These are phyloP conservation scores for Glaucidium brasilianum DNA, from an alignment of 2,113 vertebrate species.

Conservation along the genomic window DNA sequence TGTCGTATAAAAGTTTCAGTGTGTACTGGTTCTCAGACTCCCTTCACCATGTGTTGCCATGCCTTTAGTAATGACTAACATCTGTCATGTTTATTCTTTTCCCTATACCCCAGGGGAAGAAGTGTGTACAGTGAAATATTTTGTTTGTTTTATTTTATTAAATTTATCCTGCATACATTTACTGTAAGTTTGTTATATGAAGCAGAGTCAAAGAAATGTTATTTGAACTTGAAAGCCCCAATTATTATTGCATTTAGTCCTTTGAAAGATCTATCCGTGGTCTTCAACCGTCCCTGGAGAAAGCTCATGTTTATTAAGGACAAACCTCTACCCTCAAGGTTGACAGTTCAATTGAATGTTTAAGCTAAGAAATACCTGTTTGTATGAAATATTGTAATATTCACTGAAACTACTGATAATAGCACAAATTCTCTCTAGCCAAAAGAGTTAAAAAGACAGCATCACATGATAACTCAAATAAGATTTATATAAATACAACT, in stretches of 20 bases:
- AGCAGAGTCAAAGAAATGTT: neutral
- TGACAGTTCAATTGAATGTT: neutral
- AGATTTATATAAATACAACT: neutral
- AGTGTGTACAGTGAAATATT: neutral
- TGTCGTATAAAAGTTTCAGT: neutral
- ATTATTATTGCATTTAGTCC: neutral
- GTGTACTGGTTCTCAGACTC: neutral
- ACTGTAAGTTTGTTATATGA: neutral
- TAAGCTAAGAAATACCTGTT: neutral
- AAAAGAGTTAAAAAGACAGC: neutral
- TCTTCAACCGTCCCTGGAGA: neutral
- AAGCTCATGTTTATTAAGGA: neutral
- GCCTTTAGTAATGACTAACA: neutral
- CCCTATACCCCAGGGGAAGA: neutral
- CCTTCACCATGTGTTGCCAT: neutral
- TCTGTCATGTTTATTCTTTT: neutral
- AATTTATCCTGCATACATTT: neutral
- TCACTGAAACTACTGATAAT: neutral
- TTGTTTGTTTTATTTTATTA: neutral
- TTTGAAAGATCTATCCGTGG: neutral
- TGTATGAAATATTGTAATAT: neutral
- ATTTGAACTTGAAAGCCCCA: neutral
- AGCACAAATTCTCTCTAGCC: neutral
- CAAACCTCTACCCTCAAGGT: neutral
- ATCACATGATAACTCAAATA: neutral